A percentile compares a stretch with the other conserved stretches of the same genome.
Conservation (phyloP, 2,888 invertebrate genomes). For the Atherix ibis region DNA sequence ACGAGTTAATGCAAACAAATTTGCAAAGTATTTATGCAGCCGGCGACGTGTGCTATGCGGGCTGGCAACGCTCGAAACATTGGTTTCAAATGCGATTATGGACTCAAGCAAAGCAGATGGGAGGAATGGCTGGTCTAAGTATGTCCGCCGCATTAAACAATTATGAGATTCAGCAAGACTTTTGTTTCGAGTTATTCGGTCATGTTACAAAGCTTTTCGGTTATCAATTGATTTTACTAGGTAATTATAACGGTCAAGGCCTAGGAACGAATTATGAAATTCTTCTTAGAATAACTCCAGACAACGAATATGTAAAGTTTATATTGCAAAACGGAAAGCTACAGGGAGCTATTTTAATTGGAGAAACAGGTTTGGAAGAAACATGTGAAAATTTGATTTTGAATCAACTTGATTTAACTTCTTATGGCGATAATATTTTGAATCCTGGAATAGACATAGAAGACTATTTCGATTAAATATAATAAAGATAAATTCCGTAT, state of each 20-base stretch:
- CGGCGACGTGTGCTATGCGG: constrained; percentile 83
- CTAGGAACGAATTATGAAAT: constrained; percentile 68
- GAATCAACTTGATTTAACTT: constrained; percentile 77
- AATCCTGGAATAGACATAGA: constrained; percentile 95
- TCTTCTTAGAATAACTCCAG: constrained; percentile 66
- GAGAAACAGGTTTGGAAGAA: constrained; percentile 94
- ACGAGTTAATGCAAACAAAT: constrained; percentile 73
- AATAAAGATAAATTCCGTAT: too few relatives aligned
- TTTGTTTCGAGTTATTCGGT: constrained; percentile 94
- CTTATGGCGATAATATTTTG: constrained; percentile 80
- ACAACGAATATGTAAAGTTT: constrained; percentile 72
- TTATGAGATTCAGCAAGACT: constrained; percentile 65
- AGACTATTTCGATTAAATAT: constrained; percentile 86
- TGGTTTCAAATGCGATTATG: constrained; percentile 95
- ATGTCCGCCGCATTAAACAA: constrained; percentile 53
- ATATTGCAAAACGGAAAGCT: constrained; percentile 68
- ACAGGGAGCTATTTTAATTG: constrained; percentile 89
- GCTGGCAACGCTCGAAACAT: constrained; percentile 59
- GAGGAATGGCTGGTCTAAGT: constrained; percentile 77
- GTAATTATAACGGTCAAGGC: constrained; percentile 85
- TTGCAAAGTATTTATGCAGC: constrained; percentile 73
- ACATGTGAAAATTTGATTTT: constrained; percentile 95
- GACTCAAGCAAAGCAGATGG: constrained; percentile 98
- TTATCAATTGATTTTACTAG: constrained; percentile 79
- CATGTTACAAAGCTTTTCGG: constrained; percentile 94